phyloP scores from a whole-genome alignment of 2,888 invertebrate species.

The Hipparchia sbordonii region DNA sequence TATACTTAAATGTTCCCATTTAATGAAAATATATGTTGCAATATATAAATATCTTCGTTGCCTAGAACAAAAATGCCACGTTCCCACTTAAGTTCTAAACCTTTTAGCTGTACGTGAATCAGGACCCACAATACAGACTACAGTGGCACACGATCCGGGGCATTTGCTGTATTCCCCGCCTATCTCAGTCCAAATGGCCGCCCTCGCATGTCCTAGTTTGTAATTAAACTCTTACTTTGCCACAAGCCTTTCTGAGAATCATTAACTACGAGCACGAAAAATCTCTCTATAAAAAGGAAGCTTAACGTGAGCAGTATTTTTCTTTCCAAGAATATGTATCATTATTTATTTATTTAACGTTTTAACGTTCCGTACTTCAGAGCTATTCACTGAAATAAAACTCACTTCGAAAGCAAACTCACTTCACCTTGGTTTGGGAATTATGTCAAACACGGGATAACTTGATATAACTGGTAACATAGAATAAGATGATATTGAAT shows the following conservation, averaged over 20 bases:
- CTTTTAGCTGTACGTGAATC: conserved; percentile 10
- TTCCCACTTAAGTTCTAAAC: conserved; percentile 15
- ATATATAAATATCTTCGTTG: neutral
- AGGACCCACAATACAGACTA: conserved; percentile 17
- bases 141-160: conserved; percentile 20
- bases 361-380: neutral
- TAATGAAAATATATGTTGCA: neutral
- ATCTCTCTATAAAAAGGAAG: conserved; percentile 3
- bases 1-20: too few relatives aligned
- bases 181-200: conserved; percentile 25
- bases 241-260: conserved; percentile 25
- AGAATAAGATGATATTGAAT: too few relatives aligned
- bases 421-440: too few relatives aligned
- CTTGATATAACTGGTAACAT: too few relatives aligned
- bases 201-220: conserved; percentile 32
- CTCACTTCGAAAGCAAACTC: too few relatives aligned
- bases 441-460: too few relatives aligned
- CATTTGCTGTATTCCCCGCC: conserved; percentile 26
- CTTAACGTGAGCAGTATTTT: conserved; percentile 5
- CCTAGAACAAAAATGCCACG: conserved; percentile 4
- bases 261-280: conserved; percentile 24
- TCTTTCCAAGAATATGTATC: neutral
- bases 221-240: conserved; percentile 35
- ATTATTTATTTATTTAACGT: neutral
- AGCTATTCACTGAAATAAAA: neutral